Evolutionary conservation across 2,888 invertebrate genomes (phyloP), one percentile per base, ranked within the genome.

Genomic region (Antheraea yamamai): DNA sequence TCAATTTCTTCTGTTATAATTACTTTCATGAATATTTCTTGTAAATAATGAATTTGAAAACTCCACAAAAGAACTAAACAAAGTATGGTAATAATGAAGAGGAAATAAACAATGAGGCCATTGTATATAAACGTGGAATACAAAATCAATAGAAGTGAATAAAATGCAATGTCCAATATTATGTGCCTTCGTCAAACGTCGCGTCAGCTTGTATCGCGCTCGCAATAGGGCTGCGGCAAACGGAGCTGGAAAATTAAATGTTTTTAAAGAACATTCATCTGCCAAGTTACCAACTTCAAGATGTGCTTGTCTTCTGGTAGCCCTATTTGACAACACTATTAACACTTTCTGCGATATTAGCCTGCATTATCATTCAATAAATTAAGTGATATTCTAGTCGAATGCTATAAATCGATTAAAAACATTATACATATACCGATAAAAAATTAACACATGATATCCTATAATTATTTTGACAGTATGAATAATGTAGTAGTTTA

Each of bases 61-160:
- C 47, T 47, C 12, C 7, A 47, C 47, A 47, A 47, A 12, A 12
- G 47, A 47, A 1, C 2, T 47, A 47, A 47, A 12, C 12, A 10
- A 61, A 61, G 61, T 12, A 26, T 4, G 12, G 64, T 66, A 16
- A 30, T 30, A 66, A 26, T 66, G 12, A 64, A 16, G 16, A 4
- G 4, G 10, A 39, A 64, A 64, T 8, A 26, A 64, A 26, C 3
- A 64, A 64, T 64, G 26, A 26, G 64, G 64, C 26, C 64, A 64
- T 14, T 26, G 30, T 66, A 26, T 35, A 74, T 66, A 52, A 20
- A n/a, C 30, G 14, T 39, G 55, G 68, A 23, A 70, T 52, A 70
- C 8, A 68, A 74, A 70, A 74, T 74, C 35, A 39, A 74, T 55
- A 35, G 55, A 55, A 70, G 35, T 55, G 35, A 74, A 74, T 74